Base-by-base conservation (phyloP, 2,888 invertebrate genomes). In the Nowickia ferox region DNA sequence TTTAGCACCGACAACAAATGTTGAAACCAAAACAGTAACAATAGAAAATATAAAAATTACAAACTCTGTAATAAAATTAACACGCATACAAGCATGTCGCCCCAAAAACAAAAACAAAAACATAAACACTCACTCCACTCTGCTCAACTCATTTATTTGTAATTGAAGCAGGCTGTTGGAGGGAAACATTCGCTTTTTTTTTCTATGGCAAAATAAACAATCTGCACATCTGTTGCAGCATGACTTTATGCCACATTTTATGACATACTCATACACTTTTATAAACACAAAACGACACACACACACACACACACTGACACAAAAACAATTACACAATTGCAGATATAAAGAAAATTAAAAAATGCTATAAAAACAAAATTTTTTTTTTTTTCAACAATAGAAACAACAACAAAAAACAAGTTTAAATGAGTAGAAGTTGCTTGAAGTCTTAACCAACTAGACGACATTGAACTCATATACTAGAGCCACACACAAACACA, bases 171-270 rank as follows among this genome's bases (percentile, higher is more conserved):
- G 51, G 38, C 19, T 40, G 53, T 13, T 9, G 38, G 42, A 30
- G 72, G 40, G 44, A 19, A 11, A 44, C 38, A 40, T 38, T 10
- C 11, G 6, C 44, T 65, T 44, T 40, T 48, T 76, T 83, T 80
- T 77, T 82, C 42, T 76, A 75, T 66, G 42, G n/a, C 75, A 75
- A 80, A 83, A 83, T 80, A 83, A 83, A 86, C 83, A 86, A 83
- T 86, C 71, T 66, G 63, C 83, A 89, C 91, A 91, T 90, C 91
- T 91, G 91, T 88, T 90, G 88, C 87, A 89, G 91, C 91, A 91
- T 91, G 91, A 88, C 89, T 90, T 89, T 89, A 88, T 89, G 89
- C 89, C 90, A 90, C 79, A 84, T 75, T 81, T 81, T 44, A 65
- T 74, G 57, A 42, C 51, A 40, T 61, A 65, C 55, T 11, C 46